Evolutionary conservation across 2,113 vertebrate genomes (phyloP), one percentile per base, ranked within the genome.

Genomic region (Limanda limanda): DNA sequence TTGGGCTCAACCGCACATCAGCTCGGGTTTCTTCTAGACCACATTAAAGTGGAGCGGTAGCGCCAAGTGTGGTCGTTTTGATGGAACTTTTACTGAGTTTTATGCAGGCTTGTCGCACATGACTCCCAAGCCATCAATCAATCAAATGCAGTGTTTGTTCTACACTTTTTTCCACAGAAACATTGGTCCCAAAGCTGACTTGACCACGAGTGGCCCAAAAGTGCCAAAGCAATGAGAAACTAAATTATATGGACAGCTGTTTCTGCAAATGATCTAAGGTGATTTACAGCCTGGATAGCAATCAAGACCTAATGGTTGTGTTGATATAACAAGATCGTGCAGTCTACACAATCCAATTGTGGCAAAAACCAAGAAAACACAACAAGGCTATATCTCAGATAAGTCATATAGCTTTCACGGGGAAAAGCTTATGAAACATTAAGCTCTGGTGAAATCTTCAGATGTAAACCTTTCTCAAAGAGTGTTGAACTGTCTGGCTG

Each of bases 191-290:
- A 84, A 80, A 78, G 81, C 77, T 82, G 86, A 90, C 79, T 72
- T 89, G 85, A 90, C 79, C 84, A 83, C 60, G 42, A 86, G 63
- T 74, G 66, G 62, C 59, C 55, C 14, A 66, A 69, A 83, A 76
- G 76, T 84, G 86, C 90, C 85, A 91, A 82, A 88, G 82, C 76
- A 85, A 86, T 82, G 68, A 90, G 85, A 86, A 79, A 65, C 40
- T 59, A 67, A 82, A 90, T 91, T 91, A 81, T 84, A 86, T 87
- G 90, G 85, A 90, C 90, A 91, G 90, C 85, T 92, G 91, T 88
- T 88, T 59, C 83, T 88, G 74, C 71, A 86, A 90, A 89, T 89
- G 84, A 89, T 89, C 79, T 88, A 71, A 87, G 83, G 23, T 51
- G 57, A 83, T 86, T 64, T 76, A 80, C 59, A 82, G 71, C 76